These are phyloP conservation scores for Catharus bicknelli DNA, from an alignment of 2,113 vertebrate genomes.

Conservation along the genomic window DNA sequence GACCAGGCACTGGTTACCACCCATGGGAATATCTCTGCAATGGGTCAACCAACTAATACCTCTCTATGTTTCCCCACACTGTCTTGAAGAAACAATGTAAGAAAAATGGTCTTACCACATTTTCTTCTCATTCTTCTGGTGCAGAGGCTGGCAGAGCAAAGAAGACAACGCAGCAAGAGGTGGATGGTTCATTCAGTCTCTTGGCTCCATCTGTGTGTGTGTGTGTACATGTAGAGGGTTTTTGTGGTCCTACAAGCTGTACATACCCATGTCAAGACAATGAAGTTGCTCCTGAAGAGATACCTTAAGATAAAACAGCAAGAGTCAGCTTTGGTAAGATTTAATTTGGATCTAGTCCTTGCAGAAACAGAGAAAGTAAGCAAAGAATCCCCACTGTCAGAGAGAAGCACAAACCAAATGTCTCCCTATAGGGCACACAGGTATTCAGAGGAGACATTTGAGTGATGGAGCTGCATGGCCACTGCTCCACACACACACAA, in stretches of 20 bases:
- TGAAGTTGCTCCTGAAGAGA: background rate
- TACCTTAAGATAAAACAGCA: background rate
- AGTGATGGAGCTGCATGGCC: background rate
- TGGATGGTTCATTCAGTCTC: background rate
- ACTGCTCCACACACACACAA: background rate
- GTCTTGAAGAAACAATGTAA: background rate
- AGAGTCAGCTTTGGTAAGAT: background rate
- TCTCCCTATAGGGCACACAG: background rate
- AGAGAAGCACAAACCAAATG: background rate
- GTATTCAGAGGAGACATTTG: background rate
- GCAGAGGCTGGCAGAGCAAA: background rate
- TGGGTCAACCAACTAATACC: background rate
- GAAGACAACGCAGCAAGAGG: background rate
- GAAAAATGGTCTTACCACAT: background rate
- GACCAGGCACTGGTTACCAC: background rate
- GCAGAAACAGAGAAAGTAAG: background rate
- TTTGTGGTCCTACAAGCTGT: background rate
- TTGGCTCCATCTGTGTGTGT: background rate
- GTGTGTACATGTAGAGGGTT: background rate
- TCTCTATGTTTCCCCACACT: background rate
- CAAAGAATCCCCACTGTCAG: background rate
- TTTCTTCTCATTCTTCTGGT: background rate
- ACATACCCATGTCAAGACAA: background rate
- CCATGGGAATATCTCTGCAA: background rate
- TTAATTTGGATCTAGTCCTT: background rate